Evolutionary conservation across 2,113 vertebrate genomes (phyloP), one percentile per base, ranked within the genome.

Genomic region (Carollia perspicillata): DNA sequence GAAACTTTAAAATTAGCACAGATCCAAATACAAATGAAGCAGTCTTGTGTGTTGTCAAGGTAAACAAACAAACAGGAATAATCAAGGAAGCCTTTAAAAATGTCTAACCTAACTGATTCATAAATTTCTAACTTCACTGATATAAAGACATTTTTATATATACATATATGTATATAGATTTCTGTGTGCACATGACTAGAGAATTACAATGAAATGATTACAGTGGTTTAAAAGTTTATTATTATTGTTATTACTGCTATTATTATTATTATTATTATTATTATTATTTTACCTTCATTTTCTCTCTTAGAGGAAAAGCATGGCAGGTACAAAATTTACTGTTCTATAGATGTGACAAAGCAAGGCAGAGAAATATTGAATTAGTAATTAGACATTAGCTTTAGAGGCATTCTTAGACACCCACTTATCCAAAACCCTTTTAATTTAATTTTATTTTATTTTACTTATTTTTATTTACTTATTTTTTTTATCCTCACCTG

Each of bases 21-120:
- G 99, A 99, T 84, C 98, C 98, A 60, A 97, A 97, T 26, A 99
- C 99, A 77, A 99, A 99, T 11, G 99, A 99, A 44, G 99, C 98
- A 12, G 94, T 99, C 60, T 89, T 99, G 22, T 99, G 98, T 91
- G 97, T 99, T 79, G 35, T 98, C 18, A 99, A 99, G 99, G 99
- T 99, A 98, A 98, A 97, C 35, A 72, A 63, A 51, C 30, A 49
- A 81, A 74, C n/a, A n/a, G n/a, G n/a, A 80, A 53, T 8, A 35
- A 35, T 66, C 37, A 28, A 35, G 2, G 8, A 30, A 17, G 16
- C 2, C 13, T 84, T 92, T 69, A 55, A 85, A 84, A 16, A 55
- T 42, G 53, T 47, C 63, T 60, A 18, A 28, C 3, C 4, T 20
- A 37, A 69, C 26, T 4, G 22, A 42, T 44, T 42, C 14, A 28